Conservation (phyloP, 2,113 vertebrate genomes). For the Stegostoma tigrinum region DNA sequence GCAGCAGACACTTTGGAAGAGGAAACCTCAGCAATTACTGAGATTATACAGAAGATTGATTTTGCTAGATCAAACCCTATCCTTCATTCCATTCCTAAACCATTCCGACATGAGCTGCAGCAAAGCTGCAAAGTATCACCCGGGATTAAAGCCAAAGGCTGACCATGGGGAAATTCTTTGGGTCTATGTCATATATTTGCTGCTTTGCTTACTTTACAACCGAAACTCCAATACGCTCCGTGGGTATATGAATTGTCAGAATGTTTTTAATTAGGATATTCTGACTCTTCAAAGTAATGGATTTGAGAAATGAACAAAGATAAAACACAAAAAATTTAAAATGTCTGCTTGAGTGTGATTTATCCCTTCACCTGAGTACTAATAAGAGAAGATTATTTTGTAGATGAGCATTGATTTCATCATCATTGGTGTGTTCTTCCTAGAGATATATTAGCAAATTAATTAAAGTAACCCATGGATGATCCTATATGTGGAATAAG, state of each 20-base stretch:
- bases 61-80: neutral
- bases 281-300: neutral
- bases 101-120: neutral
- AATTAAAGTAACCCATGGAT: neutral
- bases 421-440: neutral
- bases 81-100: neutral
- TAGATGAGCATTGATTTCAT: neutral
- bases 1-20: neutral
- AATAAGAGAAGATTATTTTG: neutral
- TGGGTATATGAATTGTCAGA: neutral
- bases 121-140: neutral
- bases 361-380: neutral
- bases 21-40: neutral
- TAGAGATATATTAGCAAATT: neutral
- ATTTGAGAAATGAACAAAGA: neutral
- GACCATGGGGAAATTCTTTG: neutral
- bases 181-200: neutral
- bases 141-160: neutral
- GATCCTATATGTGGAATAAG: neutral
- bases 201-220: neutral
- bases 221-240: neutral
- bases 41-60: neutral
- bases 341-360: neutral
- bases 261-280: neutral
- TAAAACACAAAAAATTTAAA: neutral